Percentiles rank a stretch among this genome's conserved stretches.
These are phyloP conservation scores for Cephus runcator DNA, from an alignment of 2,888 invertebrate genomes.

Conservation along the genomic window DNA sequence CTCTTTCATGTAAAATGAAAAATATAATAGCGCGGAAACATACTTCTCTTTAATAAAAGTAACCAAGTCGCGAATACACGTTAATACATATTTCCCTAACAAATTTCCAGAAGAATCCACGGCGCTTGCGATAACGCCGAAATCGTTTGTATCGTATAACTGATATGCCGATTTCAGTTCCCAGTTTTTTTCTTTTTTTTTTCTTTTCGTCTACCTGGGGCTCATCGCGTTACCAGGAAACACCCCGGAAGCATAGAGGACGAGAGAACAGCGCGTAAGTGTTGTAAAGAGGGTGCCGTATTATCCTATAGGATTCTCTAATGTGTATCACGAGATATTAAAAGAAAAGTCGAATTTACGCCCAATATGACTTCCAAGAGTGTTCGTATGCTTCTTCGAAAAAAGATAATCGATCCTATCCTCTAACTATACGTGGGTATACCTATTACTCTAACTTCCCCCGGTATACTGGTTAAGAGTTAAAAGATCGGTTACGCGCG, in stretches of 20 bases:
- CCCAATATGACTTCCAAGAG: background rate
- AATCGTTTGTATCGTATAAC: conserved; percentile 17
- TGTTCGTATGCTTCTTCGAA: background rate
- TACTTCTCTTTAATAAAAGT: background rate
- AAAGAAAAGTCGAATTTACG: background rate
- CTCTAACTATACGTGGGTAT: background rate
- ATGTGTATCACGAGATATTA: background rate
- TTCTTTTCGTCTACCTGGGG: background rate
- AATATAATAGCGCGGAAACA: background rate
- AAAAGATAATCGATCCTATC: background rate
- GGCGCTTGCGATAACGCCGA: conserved; percentile 17
- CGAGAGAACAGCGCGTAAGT: background rate
- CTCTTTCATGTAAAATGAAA: background rate
- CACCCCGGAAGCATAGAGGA: background rate
- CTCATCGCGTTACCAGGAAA: background rate
- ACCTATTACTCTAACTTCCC: background rate
- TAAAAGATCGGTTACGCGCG: background rate
- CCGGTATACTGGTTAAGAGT: background rate
- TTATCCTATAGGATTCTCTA: background rate
- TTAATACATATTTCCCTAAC: background rate
- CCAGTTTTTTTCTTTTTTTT: background rate
- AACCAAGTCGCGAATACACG: background rate
- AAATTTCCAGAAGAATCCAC: conserved; percentile 29
- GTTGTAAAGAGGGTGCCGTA: background rate
- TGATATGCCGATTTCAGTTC: conserved; percentile 44